Percentiles rank a stretch among this genome's conserved stretches.
Evolutionary conservation across 2,888 invertebrate species (phyloP).

Genomic region (Calameuta filiformis): DNA sequence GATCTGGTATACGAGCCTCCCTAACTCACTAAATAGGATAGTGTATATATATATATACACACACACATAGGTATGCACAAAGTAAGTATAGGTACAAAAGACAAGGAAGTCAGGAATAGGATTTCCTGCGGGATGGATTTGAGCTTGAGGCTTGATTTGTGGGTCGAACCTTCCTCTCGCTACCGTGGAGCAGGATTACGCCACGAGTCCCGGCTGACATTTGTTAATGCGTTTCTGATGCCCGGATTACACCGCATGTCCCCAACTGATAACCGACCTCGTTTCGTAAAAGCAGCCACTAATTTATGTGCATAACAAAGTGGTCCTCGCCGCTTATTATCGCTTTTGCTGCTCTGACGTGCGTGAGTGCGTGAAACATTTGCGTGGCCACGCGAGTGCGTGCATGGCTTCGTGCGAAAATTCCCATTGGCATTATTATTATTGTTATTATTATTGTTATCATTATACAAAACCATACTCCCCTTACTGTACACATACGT

Average conservation of each 20-base stretch:
- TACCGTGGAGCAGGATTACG: slow-evolving; percentile 38
- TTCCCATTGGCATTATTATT: not conserved
- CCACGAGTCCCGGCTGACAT: slow-evolving; percentile 39
- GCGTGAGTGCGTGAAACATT: not conserved
- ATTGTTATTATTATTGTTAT: not conserved
- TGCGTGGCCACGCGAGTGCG: not conserved
- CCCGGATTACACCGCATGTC: slow-evolving; percentile 52
- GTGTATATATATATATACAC: not conserved
- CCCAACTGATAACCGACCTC: slow-evolving; percentile 39
- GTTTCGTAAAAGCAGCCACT: slow-evolving; percentile 40
- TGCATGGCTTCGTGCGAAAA: not conserved
- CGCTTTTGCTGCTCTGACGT: not conserved
- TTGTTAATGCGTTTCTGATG: slow-evolving; percentile 59
- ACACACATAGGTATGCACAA: not conserved
- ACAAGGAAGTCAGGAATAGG: not conserved
- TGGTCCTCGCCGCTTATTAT: slow-evolving; percentile 19
- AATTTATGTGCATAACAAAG: slow-evolving; percentile 52
- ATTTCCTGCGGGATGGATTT: slow-evolving; percentile 1
- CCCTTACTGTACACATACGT: not conserved
- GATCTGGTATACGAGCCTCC: not conserved
- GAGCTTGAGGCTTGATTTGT: slow-evolving; percentile 46
- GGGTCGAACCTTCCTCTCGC: slow-evolving; percentile 36
- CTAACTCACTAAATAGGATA: not conserved
- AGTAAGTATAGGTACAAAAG: not conserved
- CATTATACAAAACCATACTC: not conserved